These are phyloP conservation scores for Sarcoramphus papa DNA, from an alignment of 2,797 vertebrate genomes.

Conservation along the genomic window DNA sequence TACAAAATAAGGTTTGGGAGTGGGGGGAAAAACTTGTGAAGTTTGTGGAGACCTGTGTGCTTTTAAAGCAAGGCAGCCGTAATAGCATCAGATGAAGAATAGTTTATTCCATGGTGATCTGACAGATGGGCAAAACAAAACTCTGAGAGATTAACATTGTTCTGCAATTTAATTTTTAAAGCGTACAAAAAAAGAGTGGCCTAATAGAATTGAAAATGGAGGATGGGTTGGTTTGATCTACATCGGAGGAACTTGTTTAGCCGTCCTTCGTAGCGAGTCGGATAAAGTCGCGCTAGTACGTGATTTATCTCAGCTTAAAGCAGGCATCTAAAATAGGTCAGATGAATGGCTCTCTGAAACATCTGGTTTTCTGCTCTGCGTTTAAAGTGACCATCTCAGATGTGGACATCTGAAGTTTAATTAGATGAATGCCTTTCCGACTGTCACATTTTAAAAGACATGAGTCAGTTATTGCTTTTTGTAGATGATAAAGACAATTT, in stretches of 20 bases:
- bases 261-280: background rate
- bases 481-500: background rate
- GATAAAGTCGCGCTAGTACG: accelerated
- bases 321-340: conserved; percentile 40
- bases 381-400: background rate
- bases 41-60: background rate
- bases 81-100: background rate
- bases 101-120: background rate
- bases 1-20: background rate
- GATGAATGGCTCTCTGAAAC: background rate
- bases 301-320: conserved; percentile 22
- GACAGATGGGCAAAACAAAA: background rate
- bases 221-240: background rate
- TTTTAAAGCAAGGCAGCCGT: background rate
- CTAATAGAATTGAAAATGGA: background rate
- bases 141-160: background rate
- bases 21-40: background rate
- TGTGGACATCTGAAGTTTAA: background rate
- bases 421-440: background rate
- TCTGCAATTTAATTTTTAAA: conserved; percentile 8
- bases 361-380: background rate
- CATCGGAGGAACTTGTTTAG: background rate
- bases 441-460: background rate
- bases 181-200: background rate
- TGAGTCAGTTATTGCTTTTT: background rate